Conservation (phyloP, 53 echinoderm and acorn worm genomes). For the Astropecten irregularis region DNA sequence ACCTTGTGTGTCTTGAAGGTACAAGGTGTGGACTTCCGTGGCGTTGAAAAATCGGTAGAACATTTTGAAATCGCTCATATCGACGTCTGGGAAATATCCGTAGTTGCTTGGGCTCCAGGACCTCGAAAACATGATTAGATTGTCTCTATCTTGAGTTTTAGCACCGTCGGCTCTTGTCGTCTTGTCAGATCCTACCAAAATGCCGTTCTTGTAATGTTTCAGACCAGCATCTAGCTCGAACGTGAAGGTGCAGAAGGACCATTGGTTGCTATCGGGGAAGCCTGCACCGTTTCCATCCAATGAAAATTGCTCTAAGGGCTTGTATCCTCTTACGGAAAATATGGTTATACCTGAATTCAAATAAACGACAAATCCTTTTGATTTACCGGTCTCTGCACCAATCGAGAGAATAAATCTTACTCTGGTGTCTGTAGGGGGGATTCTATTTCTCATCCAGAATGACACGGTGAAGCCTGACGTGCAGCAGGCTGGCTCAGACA, state of each 20-base stretch:
- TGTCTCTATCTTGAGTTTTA: background rate
- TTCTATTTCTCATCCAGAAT: conserved; percentile 44
- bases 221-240: background rate
- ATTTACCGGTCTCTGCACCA: background rate
- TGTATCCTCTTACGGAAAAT: background rate
- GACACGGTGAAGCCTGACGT: conserved; percentile 12
- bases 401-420: background rate
- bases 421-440: background rate
- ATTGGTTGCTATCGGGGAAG: background rate
- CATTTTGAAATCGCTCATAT: conserved; percentile 39
- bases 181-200: background rate
- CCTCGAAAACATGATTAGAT: background rate
- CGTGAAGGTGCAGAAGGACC: conserved; percentile 13
- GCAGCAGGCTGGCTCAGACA: conserved; percentile 20
- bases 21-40: conserved; percentile 8
- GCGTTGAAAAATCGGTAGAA: conserved; percentile 14
- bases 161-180: background rate
- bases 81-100: background rate
- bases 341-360: too few species aligned
- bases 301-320: background rate
- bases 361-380: background rate
- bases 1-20: conserved; percentile 31
- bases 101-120: background rate
- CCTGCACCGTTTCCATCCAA: background rate
- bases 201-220: conserved; percentile 29